Conservation (phyloP, 2,888 invertebrate species). For the Chalcis sispes region DNA sequence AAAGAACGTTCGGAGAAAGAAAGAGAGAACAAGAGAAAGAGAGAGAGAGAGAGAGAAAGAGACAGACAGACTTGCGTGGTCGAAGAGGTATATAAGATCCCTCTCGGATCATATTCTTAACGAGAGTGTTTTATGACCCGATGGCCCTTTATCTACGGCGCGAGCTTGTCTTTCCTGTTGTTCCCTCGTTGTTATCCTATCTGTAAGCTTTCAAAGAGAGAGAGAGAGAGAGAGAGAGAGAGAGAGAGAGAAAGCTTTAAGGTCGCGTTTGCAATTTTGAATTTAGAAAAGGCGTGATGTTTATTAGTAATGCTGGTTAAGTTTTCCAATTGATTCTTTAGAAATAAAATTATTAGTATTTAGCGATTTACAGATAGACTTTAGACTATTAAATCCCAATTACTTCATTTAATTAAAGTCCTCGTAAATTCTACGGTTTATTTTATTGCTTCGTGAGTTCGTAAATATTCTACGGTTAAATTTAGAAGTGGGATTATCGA, state of each 20-base stretch:
- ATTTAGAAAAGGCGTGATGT: too few relatives aligned
- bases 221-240: too few relatives aligned
- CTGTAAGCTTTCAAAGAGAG: neutral
- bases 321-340: too few relatives aligned
- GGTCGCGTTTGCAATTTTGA: neutral
- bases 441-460: too few relatives aligned
- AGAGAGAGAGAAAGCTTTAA: conserved; percentile 17
- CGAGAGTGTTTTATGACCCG: conserved; percentile 74
- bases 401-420: too few relatives aligned
- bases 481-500: too few relatives aligned
- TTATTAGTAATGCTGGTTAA: too few relatives aligned
- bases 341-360: too few relatives aligned
- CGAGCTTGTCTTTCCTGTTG: neutral
- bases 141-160: conserved; percentile 73
- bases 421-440: too few relatives aligned
- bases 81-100: conserved; percentile 70
- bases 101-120: conserved; percentile 75
- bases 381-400: too few relatives aligned
- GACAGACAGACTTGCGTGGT: conserved; percentile 61
- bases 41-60: conserved; percentile 4
- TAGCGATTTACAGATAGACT: too few relatives aligned
- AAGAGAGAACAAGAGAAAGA: neutral
- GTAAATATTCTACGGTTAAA: too few relatives aligned
- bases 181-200: conserved; percentile 17
- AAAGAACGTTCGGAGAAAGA: neutral